Evolutionary conservation across 1,140 invertebrate genomes (phyloP).

Genomic region (Rhyzopertha dominica): DNA sequence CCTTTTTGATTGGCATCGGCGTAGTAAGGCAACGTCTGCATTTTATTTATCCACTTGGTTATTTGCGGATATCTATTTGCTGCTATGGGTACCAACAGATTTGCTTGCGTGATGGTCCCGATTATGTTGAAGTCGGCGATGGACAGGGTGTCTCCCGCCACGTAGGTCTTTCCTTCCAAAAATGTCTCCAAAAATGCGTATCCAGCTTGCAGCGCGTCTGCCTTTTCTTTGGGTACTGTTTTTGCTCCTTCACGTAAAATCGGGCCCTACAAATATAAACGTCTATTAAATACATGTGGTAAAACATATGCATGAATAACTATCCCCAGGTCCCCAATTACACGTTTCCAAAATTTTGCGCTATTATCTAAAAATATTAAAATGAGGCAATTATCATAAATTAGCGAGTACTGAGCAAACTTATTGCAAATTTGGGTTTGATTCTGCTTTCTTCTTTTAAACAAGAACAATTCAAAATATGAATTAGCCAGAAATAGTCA

Average conservation of each 20-base stretch:
- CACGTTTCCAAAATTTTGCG: too few relatives aligned
- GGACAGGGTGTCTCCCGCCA: slow-evolving; percentile 46
- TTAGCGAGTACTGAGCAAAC: too few relatives aligned
- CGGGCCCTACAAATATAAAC: slow-evolving; percentile 17
- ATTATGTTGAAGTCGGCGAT: slow-evolving; percentile 49
- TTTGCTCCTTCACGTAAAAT: slow-evolving; percentile 26
- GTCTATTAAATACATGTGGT: too few relatives aligned
- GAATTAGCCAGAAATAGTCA: too few relatives aligned
- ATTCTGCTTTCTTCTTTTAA: too few relatives aligned
- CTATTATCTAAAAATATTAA: too few relatives aligned
- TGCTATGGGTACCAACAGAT: slow-evolving; percentile 37
- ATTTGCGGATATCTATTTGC: slow-evolving; percentile 29
- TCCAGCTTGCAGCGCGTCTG: slow-evolving; percentile 21
- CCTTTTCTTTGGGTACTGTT: slow-evolving; percentile 30
- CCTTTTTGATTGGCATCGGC: slow-evolving; percentile 29
- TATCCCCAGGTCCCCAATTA: too few relatives aligned
- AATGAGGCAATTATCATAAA: too few relatives aligned
- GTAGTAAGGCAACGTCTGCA: slow-evolving; percentile 32
- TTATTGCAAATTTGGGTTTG: too few relatives aligned
- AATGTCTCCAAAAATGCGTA: slow-evolving; percentile 24
- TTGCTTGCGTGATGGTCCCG: slow-evolving; percentile 32
- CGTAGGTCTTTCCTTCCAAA: slow-evolving; percentile 21
- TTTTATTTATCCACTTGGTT: slow-evolving; percentile 23
- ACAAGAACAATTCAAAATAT: too few relatives aligned
- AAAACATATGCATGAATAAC: too few relatives aligned